Percentiles rank a stretch among this genome's conserved stretches.
phyloP scores from a whole-genome alignment of 2,888 invertebrate genomes.

The Myopa tessellatipennis region DNA sequence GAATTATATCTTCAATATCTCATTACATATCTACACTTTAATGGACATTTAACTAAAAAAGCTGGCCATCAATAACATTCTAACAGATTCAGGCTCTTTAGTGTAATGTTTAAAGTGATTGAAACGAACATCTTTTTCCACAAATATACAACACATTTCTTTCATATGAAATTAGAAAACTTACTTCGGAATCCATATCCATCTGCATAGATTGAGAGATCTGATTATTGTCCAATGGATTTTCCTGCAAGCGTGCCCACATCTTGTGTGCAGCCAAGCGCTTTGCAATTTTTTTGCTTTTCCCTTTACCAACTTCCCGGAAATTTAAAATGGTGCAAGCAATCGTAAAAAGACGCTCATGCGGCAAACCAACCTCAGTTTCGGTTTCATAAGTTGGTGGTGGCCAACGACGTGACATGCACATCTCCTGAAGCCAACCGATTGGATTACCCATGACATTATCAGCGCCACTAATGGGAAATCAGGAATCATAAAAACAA shows the following conservation, averaged over 20 bases:
- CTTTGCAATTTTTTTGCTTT: slow-evolving; percentile 96
- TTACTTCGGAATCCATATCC: slow-evolving; percentile 78
- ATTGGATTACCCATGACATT: slow-evolving; percentile 93
- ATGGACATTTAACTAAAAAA: not conserved
- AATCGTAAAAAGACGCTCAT: slow-evolving; percentile 93
- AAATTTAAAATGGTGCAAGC: slow-evolving; percentile 89
- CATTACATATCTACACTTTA: slow-evolving; percentile 18
- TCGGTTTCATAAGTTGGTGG: slow-evolving; percentile 93
- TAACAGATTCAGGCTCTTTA: not conserved
- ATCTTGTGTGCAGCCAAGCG: slow-evolving; percentile 95
- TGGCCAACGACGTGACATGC: slow-evolving; percentile 95
- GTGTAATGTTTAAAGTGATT: not conserved
- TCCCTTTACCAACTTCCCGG: slow-evolving; percentile 87
- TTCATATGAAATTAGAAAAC: slow-evolving; percentile 46
- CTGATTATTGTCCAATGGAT: slow-evolving; percentile 78
- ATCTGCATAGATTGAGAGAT: slow-evolving; percentile 74
- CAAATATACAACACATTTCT: not conserved
- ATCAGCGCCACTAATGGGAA: slow-evolving; percentile 73
- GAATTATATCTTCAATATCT: slow-evolving; percentile 56
- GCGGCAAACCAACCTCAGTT: slow-evolving; percentile 78
- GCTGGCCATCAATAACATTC: too few relatives aligned
- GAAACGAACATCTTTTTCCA: not conserved
- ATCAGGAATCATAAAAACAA: slow-evolving; percentile 25
- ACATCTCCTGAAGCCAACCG: slow-evolving; percentile 94
- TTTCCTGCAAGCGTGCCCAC: slow-evolving; percentile 86